Evolutionary conservation across 1,140 invertebrate genomes (phyloP), one percentile per base, ranked within the genome.

Genomic region (Heliconius congener): DNA sequence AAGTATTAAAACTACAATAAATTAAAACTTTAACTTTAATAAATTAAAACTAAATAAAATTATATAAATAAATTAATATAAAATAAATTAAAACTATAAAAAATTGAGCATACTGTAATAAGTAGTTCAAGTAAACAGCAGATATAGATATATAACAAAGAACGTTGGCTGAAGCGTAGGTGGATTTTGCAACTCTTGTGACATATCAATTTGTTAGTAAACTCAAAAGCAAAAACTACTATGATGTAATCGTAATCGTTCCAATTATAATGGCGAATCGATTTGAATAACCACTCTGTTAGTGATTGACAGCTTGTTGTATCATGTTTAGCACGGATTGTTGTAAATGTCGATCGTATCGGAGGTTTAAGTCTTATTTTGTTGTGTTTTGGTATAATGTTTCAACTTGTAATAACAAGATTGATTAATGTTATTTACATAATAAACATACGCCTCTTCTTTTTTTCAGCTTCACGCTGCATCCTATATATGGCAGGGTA

Each of bases 161-260:
- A 81, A 82, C 78, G 34, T 34, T 71, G 81, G 55, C 55, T 74
- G 71, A 60, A 34, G 83, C 76, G 84, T 87, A 80, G 85, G 85
- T 37, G 76, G 84, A 73, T 85, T 83, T 83, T 76, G 81, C 82
- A 86, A 84, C 82, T 78, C 71, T 39, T 81, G 75, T 80, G 79
- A 85, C 82, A 83, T 85, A 86, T 85, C 86, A 87, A 83, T 85
- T 84, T 84, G 81, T 79, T 73, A 13, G 71, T 70, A 46, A 76
- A 72, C 42, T n/a, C 73, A 57, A 80, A 23, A 57, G 72, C 80
- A 81, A 81, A 81, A 81, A 77, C 73, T 78, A 60, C 60, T 66
- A 81, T 81, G 77, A 78, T 73, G 80, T 81, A 77, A 81, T 76
- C 71, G 19, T 77, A 75, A 74, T 76, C 52, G 74, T 39, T 76